Conservation (phyloP, 2,797 vertebrate species). For the Schizopygopsis malacanthus region DNA sequence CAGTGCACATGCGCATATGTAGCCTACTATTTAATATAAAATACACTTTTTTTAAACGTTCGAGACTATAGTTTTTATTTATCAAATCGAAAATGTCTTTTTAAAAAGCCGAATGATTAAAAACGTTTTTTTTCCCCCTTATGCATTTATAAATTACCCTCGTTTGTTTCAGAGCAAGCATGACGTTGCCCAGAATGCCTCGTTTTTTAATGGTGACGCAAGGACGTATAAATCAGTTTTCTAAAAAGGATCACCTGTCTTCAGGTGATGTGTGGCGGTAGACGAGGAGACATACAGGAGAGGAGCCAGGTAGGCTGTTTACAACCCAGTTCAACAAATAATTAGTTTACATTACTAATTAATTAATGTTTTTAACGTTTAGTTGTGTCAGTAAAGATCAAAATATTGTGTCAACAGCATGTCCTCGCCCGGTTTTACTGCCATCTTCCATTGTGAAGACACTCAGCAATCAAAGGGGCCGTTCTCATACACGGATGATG, state of each 20-base stretch:
- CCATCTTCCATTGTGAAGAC: slow-evolving; percentile 55
- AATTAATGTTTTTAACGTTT: not conserved
- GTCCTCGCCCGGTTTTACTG: slow-evolving; percentile 59
- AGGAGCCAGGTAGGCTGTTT: slow-evolving; percentile 27
- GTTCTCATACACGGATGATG: slow-evolving; percentile 61
- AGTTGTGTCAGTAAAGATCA: not conserved
- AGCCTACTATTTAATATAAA: not conserved
- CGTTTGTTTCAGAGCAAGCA: not conserved
- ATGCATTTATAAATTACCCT: not conserved
- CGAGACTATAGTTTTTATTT: not conserved
- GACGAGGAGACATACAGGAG: not conserved
- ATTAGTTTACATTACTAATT: not conserved
- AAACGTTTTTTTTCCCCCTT: not conserved
- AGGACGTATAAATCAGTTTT: slow-evolving; percentile 36
- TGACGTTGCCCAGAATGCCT: slow-evolving; percentile 41
- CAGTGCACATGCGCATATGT: not conserved
- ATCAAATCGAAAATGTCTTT: not conserved
- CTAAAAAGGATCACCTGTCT: slow-evolving; percentile 44
- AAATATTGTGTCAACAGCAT: slow-evolving; percentile 51
- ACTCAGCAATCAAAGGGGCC: slow-evolving; percentile 18
- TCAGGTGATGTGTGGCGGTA: slow-evolving; percentile 5
- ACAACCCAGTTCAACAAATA: not conserved
- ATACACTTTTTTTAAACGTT: not conserved
- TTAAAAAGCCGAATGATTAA: not conserved
- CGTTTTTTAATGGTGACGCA: slow-evolving; percentile 49